Conservation (phyloP, 2,888 invertebrate genomes). For the Clanis bilineata region DNA sequence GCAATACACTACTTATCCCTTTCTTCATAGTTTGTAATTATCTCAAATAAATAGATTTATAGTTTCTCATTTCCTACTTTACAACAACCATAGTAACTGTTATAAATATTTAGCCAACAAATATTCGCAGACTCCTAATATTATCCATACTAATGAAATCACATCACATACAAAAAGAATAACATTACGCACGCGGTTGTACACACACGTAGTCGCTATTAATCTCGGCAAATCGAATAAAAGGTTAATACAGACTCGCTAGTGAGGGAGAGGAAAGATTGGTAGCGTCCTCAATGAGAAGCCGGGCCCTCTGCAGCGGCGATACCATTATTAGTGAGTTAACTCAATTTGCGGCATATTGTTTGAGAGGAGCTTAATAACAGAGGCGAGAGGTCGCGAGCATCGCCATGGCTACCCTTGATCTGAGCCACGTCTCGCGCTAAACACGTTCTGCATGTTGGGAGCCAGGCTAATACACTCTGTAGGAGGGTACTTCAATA, state of each 20-base stretch:
- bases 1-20: no score
- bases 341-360: conserved; percentile 82
- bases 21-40: no score
- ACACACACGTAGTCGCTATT: conserved; percentile 63
- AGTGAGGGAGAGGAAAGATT: conserved; percentile 63
- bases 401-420: conserved; percentile 71
- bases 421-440: conserved; percentile 39
- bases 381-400: conserved; percentile 69
- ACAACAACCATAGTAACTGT: no score
- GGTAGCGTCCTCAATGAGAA: conserved; percentile 65
- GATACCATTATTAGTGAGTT: conserved; percentile 81
- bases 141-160: conserved; percentile 2
- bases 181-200: conserved; percentile 42
- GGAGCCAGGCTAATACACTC: not conserved
- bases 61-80: no score
- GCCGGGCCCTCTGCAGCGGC: conserved; percentile 62
- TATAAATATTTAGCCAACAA: no score
- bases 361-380: conserved; percentile 81
- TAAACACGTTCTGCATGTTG: conserved; percentile 33
- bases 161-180: conserved; percentile 23
- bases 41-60: no score
- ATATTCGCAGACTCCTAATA: not conserved
- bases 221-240: conserved; percentile 75
- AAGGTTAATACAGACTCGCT: conserved; percentile 61
- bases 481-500: not conserved